phyloP scores from a whole-genome alignment of 2,113 vertebrate species.

The Cephalopholis sonnerati region DNA sequence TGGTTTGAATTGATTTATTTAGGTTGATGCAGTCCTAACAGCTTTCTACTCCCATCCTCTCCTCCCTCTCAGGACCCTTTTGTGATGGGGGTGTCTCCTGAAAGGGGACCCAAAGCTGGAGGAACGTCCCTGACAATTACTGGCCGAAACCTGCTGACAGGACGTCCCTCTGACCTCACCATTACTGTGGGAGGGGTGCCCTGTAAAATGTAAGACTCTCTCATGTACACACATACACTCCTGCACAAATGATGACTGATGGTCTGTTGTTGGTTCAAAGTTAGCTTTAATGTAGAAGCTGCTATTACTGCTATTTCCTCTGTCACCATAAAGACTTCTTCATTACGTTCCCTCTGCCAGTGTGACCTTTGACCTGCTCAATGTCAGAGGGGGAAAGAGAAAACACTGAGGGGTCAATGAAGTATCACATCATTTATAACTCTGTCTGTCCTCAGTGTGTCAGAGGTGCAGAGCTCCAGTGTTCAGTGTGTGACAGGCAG shows the following conservation, averaged over 20 bases:
- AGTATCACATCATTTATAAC: neutral
- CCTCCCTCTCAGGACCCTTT: constrained; percentile 87
- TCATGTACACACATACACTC: neutral
- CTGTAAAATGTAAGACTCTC: constrained; percentile 90
- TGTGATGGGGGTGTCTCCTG: constrained; percentile 89
- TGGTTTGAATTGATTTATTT: neutral
- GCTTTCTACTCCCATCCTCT: neutral
- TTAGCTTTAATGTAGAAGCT: neutral
- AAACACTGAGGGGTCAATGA: neutral
- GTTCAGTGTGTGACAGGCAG: constrained; percentile 90
- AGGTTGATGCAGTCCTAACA: neutral
- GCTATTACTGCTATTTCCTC: neutral
- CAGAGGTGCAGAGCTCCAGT: constrained; percentile 85
- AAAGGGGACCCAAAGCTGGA: constrained; percentile 91
- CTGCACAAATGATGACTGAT: neutral
- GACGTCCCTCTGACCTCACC: constrained; percentile 88
- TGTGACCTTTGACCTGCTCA: constrained; percentile 19
- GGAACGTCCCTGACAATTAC: constrained; percentile 91
- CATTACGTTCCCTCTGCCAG: neutral
- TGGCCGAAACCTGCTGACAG: constrained; percentile 92
- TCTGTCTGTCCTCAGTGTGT: constrained; percentile 78
- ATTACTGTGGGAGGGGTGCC: constrained; percentile 90
- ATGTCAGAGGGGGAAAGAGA: neutral
- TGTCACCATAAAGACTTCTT: neutral
- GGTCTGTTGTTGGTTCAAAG: neutral